Evolutionary conservation across 2,888 invertebrate species (phyloP).

Genomic region (Luperina testacea): DNA sequence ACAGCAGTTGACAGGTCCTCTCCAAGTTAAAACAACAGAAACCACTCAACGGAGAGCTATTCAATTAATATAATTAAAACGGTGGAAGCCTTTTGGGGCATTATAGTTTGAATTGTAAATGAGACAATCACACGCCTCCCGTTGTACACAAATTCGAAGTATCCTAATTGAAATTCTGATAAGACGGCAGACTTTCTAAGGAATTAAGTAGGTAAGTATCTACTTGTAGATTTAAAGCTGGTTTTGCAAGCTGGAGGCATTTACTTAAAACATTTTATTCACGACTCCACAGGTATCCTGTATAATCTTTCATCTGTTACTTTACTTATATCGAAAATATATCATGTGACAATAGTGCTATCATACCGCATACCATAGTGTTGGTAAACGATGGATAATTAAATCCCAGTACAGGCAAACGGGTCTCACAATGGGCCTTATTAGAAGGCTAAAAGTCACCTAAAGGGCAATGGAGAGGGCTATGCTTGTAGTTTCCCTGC

Average conservation of each 20-base stretch:
- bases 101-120: constrained; percentile 77
- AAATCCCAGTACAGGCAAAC: not conserved
- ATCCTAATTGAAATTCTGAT: constrained; percentile 71
- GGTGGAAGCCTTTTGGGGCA: constrained; percentile 56
- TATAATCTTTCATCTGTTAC: not conserved
- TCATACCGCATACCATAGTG: not conserved
- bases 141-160: constrained; percentile 68
- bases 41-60: constrained; percentile 66
- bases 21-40: constrained; percentile 60
- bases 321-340: not conserved
- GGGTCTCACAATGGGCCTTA: too few relatives aligned
- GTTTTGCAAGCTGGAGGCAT: constrained; percentile 5
- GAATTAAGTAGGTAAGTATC: constrained; percentile 18
- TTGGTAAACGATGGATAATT: not conserved
- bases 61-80: constrained; percentile 74
- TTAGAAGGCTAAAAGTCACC: too few relatives aligned
- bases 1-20: constrained; percentile 35
- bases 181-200: constrained; percentile 48
- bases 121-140: constrained; percentile 68
- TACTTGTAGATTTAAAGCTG: constrained; percentile 29
- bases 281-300: not conserved
- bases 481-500: too few relatives aligned
- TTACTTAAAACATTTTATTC: constrained; percentile 12
- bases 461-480: too few relatives aligned
- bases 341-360: not conserved